phyloP scores from a whole-genome alignment of 2,797 vertebrate genomes.

The Poeciliopsis paucimaculata region DNA sequence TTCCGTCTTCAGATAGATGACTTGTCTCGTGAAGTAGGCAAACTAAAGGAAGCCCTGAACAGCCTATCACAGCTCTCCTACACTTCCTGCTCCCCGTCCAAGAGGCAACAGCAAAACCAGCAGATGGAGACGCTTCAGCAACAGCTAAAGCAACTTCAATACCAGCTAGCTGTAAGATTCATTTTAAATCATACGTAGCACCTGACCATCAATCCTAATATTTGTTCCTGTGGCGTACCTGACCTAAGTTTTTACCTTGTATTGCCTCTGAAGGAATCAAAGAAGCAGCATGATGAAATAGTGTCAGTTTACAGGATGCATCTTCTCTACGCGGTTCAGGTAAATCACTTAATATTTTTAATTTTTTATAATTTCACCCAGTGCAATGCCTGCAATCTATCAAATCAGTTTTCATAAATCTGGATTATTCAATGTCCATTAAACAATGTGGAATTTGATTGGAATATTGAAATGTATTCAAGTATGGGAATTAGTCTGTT shows the following conservation, averaged over 20 bases:
- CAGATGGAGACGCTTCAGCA: slow-evolving; percentile 92
- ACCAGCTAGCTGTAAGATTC: slow-evolving; percentile 89
- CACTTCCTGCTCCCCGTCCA: slow-evolving; percentile 81
- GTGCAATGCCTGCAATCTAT: background rate
- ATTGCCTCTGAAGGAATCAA: slow-evolving; percentile 85
- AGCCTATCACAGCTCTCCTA: slow-evolving; percentile 97
- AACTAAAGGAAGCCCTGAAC: slow-evolving; percentile 95
- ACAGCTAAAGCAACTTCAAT: slow-evolving; percentile 95
- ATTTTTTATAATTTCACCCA: background rate
- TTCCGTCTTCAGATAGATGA: slow-evolving; percentile 86
- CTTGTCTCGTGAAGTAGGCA: slow-evolving; percentile 92
- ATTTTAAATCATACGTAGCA: background rate
- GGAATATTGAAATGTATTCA: background rate
- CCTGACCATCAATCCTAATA: too few relatives aligned
- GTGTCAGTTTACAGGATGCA: slow-evolving; percentile 98
- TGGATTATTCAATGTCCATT: background rate
- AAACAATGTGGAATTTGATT: background rate
- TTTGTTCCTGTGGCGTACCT: background rate
- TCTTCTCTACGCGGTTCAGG: slow-evolving; percentile 98
- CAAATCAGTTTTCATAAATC: background rate
- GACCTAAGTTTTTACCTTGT: background rate
- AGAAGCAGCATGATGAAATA: slow-evolving; percentile 95
- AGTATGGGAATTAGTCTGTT: background rate
- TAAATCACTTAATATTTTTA: slow-evolving; percentile 57
- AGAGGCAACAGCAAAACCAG: slow-evolving; percentile 91